A percentile compares a stretch with the other conserved stretches of the same genome.
Conservation (phyloP, 1,140 invertebrate genomes). For the Drosophila malerkotliana region DNA sequence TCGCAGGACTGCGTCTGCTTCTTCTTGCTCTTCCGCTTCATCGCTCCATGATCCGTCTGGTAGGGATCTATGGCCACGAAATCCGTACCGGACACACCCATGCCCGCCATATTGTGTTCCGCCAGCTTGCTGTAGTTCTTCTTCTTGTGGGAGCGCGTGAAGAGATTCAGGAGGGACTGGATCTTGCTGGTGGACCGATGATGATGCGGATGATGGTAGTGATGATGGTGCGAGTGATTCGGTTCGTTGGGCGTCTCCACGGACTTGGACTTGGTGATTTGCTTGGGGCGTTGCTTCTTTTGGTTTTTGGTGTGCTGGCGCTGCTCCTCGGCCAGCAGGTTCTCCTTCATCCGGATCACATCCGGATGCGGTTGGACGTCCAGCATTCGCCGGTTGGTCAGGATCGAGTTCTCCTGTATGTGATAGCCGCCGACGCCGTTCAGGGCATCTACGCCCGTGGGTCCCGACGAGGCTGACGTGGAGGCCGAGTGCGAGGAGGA, state of each 20-base stretch:
- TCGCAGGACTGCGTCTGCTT: slow-evolving; percentile 76
- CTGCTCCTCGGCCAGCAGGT: slow-evolving; percentile 52
- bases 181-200: slow-evolving; percentile 66
- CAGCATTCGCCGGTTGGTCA: slow-evolving; percentile 64
- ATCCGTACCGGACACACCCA: slow-evolving; percentile 23
- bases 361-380: slow-evolving; percentile 78
- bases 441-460: slow-evolving; percentile 1
- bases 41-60: slow-evolving; percentile 20
- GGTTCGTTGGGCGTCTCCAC: slow-evolving; percentile 39
- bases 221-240: background rate
- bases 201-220: slow-evolving; percentile 2
- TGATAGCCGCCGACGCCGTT: slow-evolving; percentile 43
- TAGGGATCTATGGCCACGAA: slow-evolving; percentile 68
- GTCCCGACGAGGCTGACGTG: slow-evolving; percentile 22
- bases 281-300: slow-evolving; percentile 50
- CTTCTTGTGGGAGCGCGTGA: slow-evolving; percentile 63
- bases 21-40: slow-evolving; percentile 65
- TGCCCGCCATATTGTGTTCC: slow-evolving; percentile 47
- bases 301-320: slow-evolving; percentile 56
- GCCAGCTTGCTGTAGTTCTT: slow-evolving; percentile 72
- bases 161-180: slow-evolving; percentile 57
- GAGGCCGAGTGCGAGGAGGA: slow-evolving; percentile 37
- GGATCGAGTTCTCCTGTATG: slow-evolving; percentile 59
- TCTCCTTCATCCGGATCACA: slow-evolving; percentile 74
- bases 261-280: slow-evolving; percentile 62